Evolutionary conservation across 2,888 invertebrate species (phyloP).

Genomic region (Vannuccia rotundouncinata): DNA sequence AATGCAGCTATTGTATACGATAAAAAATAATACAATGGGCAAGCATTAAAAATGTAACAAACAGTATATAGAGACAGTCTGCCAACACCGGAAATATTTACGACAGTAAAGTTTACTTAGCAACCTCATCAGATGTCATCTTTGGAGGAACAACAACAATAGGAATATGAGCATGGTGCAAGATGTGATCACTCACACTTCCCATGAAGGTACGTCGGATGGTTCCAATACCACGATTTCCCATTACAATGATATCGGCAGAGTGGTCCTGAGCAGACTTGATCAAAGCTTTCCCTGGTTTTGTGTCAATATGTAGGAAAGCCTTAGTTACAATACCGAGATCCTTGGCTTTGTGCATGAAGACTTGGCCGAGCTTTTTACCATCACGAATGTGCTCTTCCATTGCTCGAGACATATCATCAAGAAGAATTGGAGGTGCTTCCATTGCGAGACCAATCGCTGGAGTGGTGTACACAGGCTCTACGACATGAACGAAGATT

Average conservation of each 20-base stretch:
- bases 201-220: conserved; percentile 44
- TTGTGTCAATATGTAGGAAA: conserved; percentile 42
- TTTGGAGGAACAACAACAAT: conserved; percentile 44
- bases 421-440: conserved; percentile 42
- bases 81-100: neutral
- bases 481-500: conserved; percentile 45
- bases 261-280: conserved; percentile 44
- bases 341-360: conserved; percentile 37
- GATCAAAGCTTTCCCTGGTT: conserved; percentile 44
- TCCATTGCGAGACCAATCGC: conserved; percentile 44
- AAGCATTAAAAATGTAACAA: no score
- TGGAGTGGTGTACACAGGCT: conserved; percentile 51
- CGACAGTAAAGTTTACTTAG: neutral
- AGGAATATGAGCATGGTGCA: conserved; percentile 44
- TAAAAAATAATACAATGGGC: no score
- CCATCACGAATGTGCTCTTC: conserved; percentile 35
- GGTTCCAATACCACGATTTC: conserved; percentile 44
- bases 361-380: conserved; percentile 38
- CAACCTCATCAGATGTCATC: conserved; percentile 61
- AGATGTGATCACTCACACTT: conserved; percentile 45
- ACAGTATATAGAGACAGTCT: neutral
- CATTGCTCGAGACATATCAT: conserved; percentile 40
- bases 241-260: conserved; percentile 43
- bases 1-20: neutral
- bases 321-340: conserved; percentile 36